These are phyloP conservation scores for Sarcophilus harrisii DNA, from an alignment of 2,797 vertebrate genomes.

Conservation along the genomic window DNA sequence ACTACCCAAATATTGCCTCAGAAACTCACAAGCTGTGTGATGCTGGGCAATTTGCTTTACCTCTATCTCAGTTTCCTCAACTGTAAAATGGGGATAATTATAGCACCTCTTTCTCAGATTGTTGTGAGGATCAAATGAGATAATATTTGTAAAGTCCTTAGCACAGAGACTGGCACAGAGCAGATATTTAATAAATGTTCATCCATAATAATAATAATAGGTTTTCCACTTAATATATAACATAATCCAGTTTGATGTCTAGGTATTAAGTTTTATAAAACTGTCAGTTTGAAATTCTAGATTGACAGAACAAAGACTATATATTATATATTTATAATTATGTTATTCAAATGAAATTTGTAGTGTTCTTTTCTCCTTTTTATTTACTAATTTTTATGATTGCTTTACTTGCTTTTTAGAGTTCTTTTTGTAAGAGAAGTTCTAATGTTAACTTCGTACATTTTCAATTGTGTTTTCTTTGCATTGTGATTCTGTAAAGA, in stretches of 20 bases:
- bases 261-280: background rate
- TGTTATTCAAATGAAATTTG: background rate
- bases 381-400: background rate
- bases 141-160: no score
- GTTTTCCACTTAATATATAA: background rate
- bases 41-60: no score
- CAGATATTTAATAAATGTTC: no score
- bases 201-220: background rate
- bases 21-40: no score
- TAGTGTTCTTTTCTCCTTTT: background rate
- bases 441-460: background rate
- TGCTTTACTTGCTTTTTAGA: background rate
- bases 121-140: no score
- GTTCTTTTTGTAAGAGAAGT: background rate
- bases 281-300: background rate
- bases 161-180: no score
- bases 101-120: no score
- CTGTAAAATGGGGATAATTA: no score
- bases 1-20: background rate
- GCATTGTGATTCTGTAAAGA: background rate
- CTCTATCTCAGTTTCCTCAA: no score
- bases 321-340: background rate
- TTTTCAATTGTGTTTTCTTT: background rate
- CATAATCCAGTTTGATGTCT: background rate
- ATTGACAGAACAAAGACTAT: background rate